Evolutionary conservation across 2,888 invertebrate species (phyloP), one percentile per base, ranked within the genome.

Genomic region (Erynnis tages): DNA sequence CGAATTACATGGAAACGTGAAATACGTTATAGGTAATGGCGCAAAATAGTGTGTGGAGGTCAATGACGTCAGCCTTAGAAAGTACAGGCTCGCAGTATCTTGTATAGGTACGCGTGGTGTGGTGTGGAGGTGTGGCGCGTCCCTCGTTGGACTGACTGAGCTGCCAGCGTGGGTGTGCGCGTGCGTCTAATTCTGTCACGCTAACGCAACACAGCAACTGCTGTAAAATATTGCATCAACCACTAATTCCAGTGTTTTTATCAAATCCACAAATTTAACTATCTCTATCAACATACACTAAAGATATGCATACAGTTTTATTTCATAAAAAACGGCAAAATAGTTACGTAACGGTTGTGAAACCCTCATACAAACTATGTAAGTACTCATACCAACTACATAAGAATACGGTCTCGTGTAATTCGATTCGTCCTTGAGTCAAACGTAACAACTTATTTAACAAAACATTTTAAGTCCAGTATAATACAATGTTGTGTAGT

Each of bases 41-140:
- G 35, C 38, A 50, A 50, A 50, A 35, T 43, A 43, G 10, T 44
- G 35, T 44, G 35, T 50, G 50, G 43, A 50, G 50, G 50, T 50
- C 50, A 38, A 25, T 37, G 47, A 35, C 47, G 48, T 54, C 56
- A 61, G 47, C 32, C 47, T 59, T 54, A 59, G 62, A 62, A 60
- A 60, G 62, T 59, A 13, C 30, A 14, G 29, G 7, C 30, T 44
- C 13, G 32, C 21, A 7, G 27, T 27, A 2, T 4, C 8, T 27
- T 4, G 35, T 30, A 21, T 7, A 23, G 6, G 16, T n/a, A n/a
- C n/a, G n/a, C n/a, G n/a, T n/a, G n/a, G n/a, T 17, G 46, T 27
- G 13, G 25, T 14, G 48, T 16, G 61, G 59, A 45, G 55, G 59
- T 57, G 59, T 58, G 62, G 56, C 54, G 25, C 37, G 23, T 25